These are phyloP conservation scores for Loxodonta africana DNA, from an alignment of 2,113 vertebrate genomes.

Conservation along the genomic window DNA sequence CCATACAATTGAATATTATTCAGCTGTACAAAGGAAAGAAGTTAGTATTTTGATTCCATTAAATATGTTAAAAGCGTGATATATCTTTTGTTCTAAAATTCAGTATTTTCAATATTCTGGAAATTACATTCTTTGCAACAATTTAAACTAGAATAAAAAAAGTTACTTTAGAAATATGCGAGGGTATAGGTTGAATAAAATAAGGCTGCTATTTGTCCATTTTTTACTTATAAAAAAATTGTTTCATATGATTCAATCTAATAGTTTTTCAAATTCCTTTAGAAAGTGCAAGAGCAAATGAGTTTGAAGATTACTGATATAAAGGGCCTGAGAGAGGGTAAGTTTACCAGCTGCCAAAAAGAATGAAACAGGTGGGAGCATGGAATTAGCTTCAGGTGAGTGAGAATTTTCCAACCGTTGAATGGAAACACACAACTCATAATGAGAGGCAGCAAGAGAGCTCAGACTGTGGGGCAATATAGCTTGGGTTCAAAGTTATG, in stretches of 20 bases:
- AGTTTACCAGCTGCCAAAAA: neutral
- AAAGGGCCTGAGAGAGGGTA: neutral
- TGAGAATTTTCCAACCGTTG: neutral
- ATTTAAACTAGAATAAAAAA: slow-evolving; percentile 19
- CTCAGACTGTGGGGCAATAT: neutral
- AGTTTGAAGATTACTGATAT: neutral
- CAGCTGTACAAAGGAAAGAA: neutral
- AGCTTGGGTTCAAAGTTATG: neutral
- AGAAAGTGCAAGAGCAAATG: neutral
- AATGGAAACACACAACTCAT: neutral
- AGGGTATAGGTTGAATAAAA: neutral
- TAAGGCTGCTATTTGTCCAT: neutral
- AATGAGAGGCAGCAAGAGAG: fast-evolving
- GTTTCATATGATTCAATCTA: neutral
- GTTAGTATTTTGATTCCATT: neutral
- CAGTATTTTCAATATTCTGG: slow-evolving; percentile 2
- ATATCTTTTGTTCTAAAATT: neutral
- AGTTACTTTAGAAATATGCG: neutral
- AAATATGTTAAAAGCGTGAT: neutral
- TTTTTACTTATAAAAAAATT: neutral
- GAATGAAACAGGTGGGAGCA: neutral
- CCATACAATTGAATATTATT: neutral
- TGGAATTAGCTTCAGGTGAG: neutral
- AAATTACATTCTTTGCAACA: neutral
- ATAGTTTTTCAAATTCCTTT: slow-evolving; percentile 7